phyloP scores from a whole-genome alignment of 1,140 invertebrate species.

The Thaumetopoea pityocampa region DNA sequence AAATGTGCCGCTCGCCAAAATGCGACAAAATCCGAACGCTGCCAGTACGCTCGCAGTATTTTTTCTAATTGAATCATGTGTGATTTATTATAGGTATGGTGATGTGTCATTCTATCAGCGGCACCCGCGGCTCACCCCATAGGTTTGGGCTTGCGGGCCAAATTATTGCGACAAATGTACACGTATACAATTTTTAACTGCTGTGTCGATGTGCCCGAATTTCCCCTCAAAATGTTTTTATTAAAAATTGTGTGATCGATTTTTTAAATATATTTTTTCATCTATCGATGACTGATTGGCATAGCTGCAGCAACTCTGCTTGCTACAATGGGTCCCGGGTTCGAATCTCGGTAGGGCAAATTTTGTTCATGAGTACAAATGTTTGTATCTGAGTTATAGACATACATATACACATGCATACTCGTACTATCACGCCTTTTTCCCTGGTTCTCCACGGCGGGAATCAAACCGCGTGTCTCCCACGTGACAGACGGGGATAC shows the following conservation, averaged over 20 bases:
- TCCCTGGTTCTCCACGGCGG: no score
- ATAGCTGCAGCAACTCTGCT: no score
- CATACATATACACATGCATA: no score
- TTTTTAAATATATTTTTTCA: constrained; percentile 45
- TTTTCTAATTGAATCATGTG: constrained; percentile 74
- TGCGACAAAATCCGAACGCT: constrained; percentile 57
- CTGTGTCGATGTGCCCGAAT: constrained; percentile 31
- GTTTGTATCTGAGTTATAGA: no score
- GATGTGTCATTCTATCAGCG: constrained; percentile 73
- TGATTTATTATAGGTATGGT: constrained; percentile 75
- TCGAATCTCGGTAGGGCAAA: no score
- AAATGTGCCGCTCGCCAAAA: constrained; percentile 42
- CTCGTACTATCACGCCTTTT: no score
- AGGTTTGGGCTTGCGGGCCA: constrained; percentile 54
- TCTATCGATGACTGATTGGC: no score
- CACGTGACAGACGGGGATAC: no score
- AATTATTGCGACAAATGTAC: constrained; percentile 71
- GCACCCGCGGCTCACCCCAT: constrained; percentile 60
- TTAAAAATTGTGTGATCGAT: constrained; percentile 64
- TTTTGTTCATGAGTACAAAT: no score
- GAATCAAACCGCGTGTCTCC: no score
- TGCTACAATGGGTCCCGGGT: no score
- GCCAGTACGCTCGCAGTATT: constrained; percentile 51
- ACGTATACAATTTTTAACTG: constrained; percentile 61
- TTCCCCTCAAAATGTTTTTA: constrained; percentile 55